Evolutionary conservation across 2,113 vertebrate species (phyloP).

Genomic region (Antechinus stuartii): DNA sequence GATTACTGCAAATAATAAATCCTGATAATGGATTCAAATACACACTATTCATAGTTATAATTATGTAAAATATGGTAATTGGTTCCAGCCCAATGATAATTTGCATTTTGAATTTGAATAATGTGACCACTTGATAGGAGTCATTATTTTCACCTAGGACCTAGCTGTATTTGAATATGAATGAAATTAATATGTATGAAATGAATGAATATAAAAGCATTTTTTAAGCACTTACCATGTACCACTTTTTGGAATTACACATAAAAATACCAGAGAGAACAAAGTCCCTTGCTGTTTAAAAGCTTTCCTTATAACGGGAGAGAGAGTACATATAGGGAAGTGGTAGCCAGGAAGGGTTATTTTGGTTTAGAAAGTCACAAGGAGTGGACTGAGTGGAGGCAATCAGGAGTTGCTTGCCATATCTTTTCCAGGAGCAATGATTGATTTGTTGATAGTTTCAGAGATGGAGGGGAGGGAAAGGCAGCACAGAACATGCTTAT

Average conservation of each 20-base stretch:
- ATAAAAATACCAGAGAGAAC: background rate
- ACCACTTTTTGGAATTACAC: background rate
- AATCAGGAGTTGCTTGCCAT: background rate
- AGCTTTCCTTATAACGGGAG: background rate
- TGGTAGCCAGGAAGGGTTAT: background rate
- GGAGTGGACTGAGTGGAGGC: background rate
- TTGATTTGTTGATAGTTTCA: background rate
- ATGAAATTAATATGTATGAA: background rate
- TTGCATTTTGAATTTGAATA: background rate
- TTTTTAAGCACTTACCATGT: background rate
- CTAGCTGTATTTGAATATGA: background rate
- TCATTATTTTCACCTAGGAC: background rate
- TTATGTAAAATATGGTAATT: background rate
- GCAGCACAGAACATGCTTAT: background rate
- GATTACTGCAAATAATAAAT: background rate
- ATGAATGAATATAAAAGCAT: background rate
- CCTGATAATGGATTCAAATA: background rate
- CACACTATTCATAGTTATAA: background rate
- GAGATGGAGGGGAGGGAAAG: background rate
- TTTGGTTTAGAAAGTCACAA: background rate
- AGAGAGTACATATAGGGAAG: background rate
- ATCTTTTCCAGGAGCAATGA: background rate
- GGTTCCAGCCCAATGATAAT: background rate
- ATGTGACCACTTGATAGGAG: background rate
- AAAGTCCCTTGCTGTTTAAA: background rate